phyloP scores from a whole-genome alignment of 1,140 invertebrate species.

The Panagrolaimus sp. region DNA sequence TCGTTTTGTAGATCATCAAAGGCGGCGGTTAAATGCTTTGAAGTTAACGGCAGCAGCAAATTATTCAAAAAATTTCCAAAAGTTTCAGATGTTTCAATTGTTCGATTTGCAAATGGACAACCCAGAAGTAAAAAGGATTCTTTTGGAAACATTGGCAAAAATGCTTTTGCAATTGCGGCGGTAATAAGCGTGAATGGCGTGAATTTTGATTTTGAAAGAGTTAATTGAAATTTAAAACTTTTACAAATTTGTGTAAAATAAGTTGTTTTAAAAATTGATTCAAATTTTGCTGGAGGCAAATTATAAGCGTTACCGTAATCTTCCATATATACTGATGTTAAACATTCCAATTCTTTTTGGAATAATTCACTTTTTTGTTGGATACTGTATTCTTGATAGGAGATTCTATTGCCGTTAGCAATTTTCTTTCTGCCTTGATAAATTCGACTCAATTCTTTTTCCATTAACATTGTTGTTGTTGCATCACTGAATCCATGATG shows the following conservation, averaged over 20 bases:
- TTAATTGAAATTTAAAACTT: conserved; percentile 1
- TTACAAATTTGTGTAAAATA: neutral
- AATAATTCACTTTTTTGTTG: neutral
- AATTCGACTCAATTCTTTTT: neutral
- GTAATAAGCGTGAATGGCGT: neutral
- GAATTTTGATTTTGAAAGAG: neutral
- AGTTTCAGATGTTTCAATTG: neutral
- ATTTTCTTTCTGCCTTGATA: neutral
- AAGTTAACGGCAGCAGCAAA: neutral
- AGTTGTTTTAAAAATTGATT: neutral
- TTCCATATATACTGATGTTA: no score
- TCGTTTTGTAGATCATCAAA: neutral
- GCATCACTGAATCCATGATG: conserved; percentile 1
- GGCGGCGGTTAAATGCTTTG: neutral
- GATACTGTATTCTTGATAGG: neutral
- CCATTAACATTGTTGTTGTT: neutral
- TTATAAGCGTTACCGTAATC: no score
- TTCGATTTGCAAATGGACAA: neutral
- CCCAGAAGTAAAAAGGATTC: neutral
- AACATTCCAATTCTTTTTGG: neutral
- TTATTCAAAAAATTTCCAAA: conserved; percentile 1
- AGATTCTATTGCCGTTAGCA: neutral
- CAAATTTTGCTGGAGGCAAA: neutral
- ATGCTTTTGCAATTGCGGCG: neutral
- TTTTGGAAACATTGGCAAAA: neutral